Percentiles rank a stretch among this genome's conserved stretches.
Evolutionary conservation across 2,113 vertebrate genomes (phyloP).

Genomic region (Callithrix jacchus): DNA sequence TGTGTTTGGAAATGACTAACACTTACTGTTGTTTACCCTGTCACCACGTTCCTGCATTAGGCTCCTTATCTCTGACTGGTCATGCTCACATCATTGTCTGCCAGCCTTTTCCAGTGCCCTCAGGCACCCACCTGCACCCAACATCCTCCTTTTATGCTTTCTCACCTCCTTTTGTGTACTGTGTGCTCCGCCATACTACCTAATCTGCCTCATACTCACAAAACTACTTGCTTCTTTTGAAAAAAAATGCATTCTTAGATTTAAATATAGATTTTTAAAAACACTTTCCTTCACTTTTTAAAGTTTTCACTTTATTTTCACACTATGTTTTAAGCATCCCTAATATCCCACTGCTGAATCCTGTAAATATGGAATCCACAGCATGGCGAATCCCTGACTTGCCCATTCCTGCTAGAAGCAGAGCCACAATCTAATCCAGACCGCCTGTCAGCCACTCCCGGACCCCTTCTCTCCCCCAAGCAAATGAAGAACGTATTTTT

Average conservation of each 20-base stretch:
- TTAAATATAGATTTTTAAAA: not conserved
- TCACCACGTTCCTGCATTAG: not conserved
- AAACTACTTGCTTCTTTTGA: not conserved
- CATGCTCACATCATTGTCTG: not conserved
- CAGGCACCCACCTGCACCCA: not conserved
- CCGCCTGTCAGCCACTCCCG: too few species aligned
- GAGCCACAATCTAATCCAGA: not conserved
- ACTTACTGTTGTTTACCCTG: not conserved
- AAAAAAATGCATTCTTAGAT: not conserved
- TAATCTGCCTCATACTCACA: not conserved
- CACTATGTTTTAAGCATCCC: not conserved
- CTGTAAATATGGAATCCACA: not conserved
- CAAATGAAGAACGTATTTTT: not conserved
- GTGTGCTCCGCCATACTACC: fast-evolving
- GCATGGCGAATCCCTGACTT: not conserved
- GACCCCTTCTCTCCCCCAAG: fast-evolving
- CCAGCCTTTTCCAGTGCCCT: not conserved
- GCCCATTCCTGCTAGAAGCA: not conserved
- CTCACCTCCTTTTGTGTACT: not conserved
- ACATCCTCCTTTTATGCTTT: not conserved
- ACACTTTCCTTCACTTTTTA: not conserved
- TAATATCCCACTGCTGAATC: not conserved
- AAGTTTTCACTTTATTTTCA: not conserved
- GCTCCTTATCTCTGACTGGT: not conserved
- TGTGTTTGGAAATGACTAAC: not conserved